Percentiles rank a stretch among this genome's conserved stretches.
Evolutionary conservation across 2,113 vertebrate genomes (phyloP).

Genomic region (Gymnorhina tibicen): DNA sequence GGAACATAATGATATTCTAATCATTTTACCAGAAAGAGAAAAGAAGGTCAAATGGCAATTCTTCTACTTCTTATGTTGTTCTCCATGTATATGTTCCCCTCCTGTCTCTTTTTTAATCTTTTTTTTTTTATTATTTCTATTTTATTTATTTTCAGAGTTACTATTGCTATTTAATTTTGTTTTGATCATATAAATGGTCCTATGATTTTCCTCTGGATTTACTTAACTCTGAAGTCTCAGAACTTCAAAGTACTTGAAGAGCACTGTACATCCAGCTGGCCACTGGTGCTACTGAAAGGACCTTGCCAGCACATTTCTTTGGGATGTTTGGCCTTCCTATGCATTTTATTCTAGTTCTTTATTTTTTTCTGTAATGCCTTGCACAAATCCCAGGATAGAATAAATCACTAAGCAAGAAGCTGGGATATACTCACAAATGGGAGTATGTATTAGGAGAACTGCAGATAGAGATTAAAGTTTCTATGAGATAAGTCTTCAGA

Average conservation of each 20-base stretch:
- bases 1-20: not conserved
- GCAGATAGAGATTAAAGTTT: not conserved
- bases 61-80: not conserved
- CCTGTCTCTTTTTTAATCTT: accelerated
- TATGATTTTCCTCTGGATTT: not conserved
- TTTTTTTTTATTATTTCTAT: not conserved
- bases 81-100: not conserved
- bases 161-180: not conserved
- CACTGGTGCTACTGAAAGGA: not conserved
- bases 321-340: not conserved
- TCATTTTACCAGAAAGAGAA: not conserved
- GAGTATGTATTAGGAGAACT: not conserved
- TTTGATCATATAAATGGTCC: not conserved
- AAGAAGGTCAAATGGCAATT: not conserved
- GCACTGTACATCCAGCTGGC: not conserved
- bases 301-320: not conserved
- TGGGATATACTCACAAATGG: not conserved
- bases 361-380: not conserved
- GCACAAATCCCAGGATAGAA: not conserved
- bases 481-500: not conserved
- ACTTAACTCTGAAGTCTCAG: not conserved
- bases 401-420: not conserved
- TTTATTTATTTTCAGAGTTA: not conserved
- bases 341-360: not conserved
- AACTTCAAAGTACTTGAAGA: not conserved